Percentiles rank a stretch among this genome's conserved stretches.
Evolutionary conservation across 2,113 vertebrate species (phyloP).

Genomic region (Prochilodus magdalenae): DNA sequence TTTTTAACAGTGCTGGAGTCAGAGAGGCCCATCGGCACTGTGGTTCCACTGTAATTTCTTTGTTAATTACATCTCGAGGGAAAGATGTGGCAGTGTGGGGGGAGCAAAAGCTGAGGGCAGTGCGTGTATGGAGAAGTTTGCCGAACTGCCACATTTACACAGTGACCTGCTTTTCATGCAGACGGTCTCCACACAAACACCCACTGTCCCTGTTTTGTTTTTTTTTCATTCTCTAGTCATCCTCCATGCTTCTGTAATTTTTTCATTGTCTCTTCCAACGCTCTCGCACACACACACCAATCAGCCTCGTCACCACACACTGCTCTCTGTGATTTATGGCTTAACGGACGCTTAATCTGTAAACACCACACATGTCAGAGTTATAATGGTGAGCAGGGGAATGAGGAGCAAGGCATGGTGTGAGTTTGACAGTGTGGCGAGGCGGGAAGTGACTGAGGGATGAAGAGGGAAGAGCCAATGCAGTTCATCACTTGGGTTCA

Average conservation of each 20-base stretch:
- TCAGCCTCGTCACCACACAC: conserved; percentile 40
- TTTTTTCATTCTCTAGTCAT: conserved; percentile 39
- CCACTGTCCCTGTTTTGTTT: conserved; percentile 24
- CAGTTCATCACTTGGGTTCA: not conserved
- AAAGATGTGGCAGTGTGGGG: conserved; percentile 62
- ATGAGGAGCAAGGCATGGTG: not conserved
- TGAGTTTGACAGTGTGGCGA: conserved; percentile 23
- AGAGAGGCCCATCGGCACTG: conserved; percentile 66
- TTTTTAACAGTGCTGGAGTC: conserved; percentile 69
- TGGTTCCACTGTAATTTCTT: conserved; percentile 79
- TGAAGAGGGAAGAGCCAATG: not conserved
- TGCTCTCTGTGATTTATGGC: conserved; percentile 46
- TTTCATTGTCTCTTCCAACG: conserved; percentile 24
- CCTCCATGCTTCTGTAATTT: conserved; percentile 41
- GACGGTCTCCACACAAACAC: too few relatives aligned
- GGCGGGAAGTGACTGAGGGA: too few relatives aligned
- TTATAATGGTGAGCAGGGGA: conserved; percentile 18
- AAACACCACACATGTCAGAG: conserved; percentile 27
- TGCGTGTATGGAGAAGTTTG: conserved; percentile 32
- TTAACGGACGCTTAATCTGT: conserved; percentile 46
- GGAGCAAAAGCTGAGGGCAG: conserved; percentile 34
- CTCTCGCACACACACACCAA: conserved; percentile 41
- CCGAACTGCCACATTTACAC: conserved; percentile 31
- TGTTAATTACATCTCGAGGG: conserved; percentile 82
- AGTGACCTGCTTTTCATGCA: too few relatives aligned